Evolutionary conservation across 2,113 vertebrate species (phyloP).

Genomic region (Struthidea cinerea): DNA sequence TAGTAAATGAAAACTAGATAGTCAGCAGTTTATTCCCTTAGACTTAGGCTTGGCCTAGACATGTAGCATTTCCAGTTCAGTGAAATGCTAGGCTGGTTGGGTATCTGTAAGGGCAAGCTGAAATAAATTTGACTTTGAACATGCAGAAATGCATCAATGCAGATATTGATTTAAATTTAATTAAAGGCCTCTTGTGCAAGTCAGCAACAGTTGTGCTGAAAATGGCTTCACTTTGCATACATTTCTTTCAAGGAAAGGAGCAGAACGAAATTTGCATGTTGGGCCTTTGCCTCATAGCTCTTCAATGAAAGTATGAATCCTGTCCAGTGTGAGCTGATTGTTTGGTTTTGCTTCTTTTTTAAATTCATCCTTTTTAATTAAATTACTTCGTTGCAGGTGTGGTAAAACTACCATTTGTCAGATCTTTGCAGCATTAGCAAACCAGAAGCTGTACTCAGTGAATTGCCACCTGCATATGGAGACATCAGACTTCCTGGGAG

Average conservation of each 20-base stretch:
- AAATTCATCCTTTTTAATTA: not conserved
- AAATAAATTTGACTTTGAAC: not conserved
- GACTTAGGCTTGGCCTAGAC: not conserved
- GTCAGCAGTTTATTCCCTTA: not conserved
- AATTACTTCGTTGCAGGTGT: conserved; percentile 75
- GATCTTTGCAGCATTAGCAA: conserved; percentile 84
- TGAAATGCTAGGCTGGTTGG: not conserved
- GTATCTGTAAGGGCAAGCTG: not conserved
- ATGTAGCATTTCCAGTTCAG: not conserved
- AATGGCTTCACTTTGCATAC: not conserved
- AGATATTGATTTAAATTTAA: not conserved
- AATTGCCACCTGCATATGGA: conserved; percentile 98
- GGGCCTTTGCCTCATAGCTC: not conserved
- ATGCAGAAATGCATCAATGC: not conserved
- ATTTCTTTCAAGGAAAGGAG: not conserved
- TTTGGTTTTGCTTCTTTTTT: not conserved
- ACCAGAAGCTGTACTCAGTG: conserved; percentile 84
- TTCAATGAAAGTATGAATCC: not conserved
- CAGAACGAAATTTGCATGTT: not conserved
- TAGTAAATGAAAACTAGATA: not conserved
- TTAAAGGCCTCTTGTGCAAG: not conserved
- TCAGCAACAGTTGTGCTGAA: not conserved
- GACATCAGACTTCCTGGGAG: conserved; percentile 94
- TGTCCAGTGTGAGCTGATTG: not conserved
- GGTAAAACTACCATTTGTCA: conserved; percentile 98